phyloP scores from a whole-genome alignment of 1,140 invertebrate species.

The Aphelenchoides besseyi region DNA sequence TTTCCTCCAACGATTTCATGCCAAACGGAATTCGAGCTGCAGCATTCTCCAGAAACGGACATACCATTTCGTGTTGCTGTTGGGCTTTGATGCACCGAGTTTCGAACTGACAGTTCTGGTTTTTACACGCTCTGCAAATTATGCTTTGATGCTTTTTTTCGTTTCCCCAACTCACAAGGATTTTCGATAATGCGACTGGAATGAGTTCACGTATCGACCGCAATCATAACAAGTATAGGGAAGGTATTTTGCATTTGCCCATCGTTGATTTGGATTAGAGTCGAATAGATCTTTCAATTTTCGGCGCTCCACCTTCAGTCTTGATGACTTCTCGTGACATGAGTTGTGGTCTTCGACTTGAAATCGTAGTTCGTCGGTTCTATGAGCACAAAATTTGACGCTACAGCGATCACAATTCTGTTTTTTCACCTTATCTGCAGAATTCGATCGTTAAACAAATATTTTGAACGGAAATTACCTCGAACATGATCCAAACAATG shows the following conservation, averaged over 20 bases:
- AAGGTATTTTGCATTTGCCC: background rate
- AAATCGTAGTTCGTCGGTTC: background rate
- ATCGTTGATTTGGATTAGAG: background rate
- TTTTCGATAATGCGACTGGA: background rate
- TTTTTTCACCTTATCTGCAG: constrained; percentile 5
- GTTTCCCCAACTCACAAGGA: background rate
- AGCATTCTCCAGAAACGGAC: background rate
- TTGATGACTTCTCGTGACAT: background rate
- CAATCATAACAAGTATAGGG: background rate
- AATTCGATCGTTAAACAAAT: background rate
- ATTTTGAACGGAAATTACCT: background rate
- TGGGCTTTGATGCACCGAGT: background rate
- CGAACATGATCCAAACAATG: constrained; percentile 2
- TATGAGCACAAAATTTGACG: background rate
- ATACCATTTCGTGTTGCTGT: background rate
- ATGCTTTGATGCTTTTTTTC: too few relatives aligned
- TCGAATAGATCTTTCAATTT: background rate
- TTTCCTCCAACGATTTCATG: background rate
- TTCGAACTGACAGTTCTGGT: background rate
- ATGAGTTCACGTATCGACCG: background rate
- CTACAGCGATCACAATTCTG: constrained; percentile 1
- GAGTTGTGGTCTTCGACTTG: background rate
- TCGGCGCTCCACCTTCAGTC: background rate
- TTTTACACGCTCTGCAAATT: background rate
- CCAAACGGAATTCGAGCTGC: background rate